Evolutionary conservation across 2,888 invertebrate genomes (phyloP).

Genomic region (Caenorhabditis angaria): DNA sequence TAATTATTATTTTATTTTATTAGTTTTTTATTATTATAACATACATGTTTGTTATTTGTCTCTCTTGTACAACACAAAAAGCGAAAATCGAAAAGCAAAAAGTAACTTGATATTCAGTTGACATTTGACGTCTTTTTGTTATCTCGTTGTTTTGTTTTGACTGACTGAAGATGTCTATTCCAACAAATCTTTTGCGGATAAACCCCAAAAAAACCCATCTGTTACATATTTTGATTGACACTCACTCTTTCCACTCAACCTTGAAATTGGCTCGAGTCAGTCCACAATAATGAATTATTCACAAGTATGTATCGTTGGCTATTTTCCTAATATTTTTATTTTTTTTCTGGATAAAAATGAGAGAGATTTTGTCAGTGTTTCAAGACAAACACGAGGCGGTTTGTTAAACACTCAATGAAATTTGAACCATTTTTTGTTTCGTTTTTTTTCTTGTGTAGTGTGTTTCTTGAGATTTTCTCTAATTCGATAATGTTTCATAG

Average conservation of each 20-base stretch:
- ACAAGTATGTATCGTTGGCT: neutral
- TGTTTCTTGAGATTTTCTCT: neutral
- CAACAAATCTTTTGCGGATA: no score
- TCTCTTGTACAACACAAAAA: neutral
- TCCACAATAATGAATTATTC: slow-evolving; percentile 4
- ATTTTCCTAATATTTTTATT: neutral
- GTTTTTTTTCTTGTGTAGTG: neutral
- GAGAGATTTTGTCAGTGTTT: neutral
- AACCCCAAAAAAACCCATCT: slow-evolving; percentile 1
- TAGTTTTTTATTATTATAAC: neutral
- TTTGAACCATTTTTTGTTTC: neutral
- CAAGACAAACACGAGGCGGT: neutral
- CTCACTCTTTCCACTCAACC: slow-evolving; percentile 1
- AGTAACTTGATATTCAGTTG: neutral
- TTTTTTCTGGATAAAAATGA: no score
- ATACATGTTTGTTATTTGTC: neutral
- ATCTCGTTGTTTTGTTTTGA: no score
- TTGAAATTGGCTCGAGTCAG: slow-evolving; percentile 1
- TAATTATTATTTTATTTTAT: neutral
- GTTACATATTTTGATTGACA: slow-evolving; percentile 2
- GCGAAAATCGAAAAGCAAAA: neutral
- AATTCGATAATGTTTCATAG: neutral
- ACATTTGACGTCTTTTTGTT: neutral
- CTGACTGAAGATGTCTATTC: neutral
- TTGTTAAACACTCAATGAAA: slow-evolving; percentile 2